Percentiles rank a stretch among this genome's conserved stretches.
These are phyloP conservation scores for Formicarius rufipectus DNA, from an alignment of 2,113 vertebrate genomes.

Conservation along the genomic window DNA sequence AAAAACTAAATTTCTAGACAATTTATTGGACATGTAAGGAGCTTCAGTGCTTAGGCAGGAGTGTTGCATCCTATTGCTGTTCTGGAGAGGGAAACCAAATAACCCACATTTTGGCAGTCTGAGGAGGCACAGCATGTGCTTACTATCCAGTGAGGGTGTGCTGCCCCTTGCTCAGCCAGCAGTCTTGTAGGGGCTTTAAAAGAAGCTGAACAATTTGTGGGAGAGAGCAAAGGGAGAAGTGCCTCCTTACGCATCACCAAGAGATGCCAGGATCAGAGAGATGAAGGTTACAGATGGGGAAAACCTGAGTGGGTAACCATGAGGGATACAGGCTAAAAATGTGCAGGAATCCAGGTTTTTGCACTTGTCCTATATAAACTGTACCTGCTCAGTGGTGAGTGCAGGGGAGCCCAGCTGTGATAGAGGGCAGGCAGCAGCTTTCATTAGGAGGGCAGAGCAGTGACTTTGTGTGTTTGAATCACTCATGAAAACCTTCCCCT, in stretches of 20 bases:
- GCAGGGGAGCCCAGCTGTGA: background rate
- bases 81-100: background rate
- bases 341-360: background rate
- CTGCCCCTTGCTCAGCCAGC: background rate
- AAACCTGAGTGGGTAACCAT: background rate
- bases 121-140: background rate
- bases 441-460: background rate
- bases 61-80: background rate
- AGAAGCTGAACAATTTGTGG: background rate
- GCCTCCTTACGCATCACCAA: too few species aligned
- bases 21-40: background rate
- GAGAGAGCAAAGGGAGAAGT: background rate
- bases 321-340: background rate
- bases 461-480: accelerated
- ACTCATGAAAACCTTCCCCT: background rate
- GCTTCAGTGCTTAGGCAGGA: background rate
- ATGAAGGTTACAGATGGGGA: accelerated
- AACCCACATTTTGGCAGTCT: background rate
- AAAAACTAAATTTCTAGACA: background rate
- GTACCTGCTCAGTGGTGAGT: background rate
- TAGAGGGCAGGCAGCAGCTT: background rate
- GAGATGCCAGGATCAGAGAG: background rate
- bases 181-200: background rate
- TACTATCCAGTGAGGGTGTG: background rate
- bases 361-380: background rate